phyloP scores from a whole-genome alignment of 2,888 invertebrate species.

The Cataglyphis cursor region DNA sequence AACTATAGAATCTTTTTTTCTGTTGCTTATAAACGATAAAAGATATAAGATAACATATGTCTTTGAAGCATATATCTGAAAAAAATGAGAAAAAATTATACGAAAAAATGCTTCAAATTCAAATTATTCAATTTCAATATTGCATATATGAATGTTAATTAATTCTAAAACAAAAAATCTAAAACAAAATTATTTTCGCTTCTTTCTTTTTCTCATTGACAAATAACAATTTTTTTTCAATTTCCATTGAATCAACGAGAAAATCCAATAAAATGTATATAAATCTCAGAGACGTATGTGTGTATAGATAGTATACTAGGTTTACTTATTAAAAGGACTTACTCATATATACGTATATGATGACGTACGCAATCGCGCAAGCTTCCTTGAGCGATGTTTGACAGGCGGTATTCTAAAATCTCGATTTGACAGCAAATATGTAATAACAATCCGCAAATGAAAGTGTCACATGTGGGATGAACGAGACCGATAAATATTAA shows the following conservation, averaged over 20 bases:
- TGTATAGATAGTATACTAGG: background rate
- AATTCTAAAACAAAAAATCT: background rate
- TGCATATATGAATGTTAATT: background rate
- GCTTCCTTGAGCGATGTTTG: background rate
- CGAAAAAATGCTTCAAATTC: background rate
- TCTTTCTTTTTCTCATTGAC: background rate
- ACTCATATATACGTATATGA: slow-evolving; percentile 52
- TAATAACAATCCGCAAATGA: slow-evolving; percentile 72
- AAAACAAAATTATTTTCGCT: background rate
- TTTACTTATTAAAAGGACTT: slow-evolving; percentile 18
- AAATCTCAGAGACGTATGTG: background rate
- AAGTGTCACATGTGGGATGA: slow-evolving; percentile 71
- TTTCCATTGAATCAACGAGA: background rate
- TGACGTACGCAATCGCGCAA: slow-evolving; percentile 46
- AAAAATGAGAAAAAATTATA: background rate
- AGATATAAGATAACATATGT: background rate
- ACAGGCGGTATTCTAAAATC: slow-evolving; percentile 67
- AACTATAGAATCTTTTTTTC: background rate
- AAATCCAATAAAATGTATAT: background rate
- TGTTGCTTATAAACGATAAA: no score
- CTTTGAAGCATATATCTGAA: background rate
- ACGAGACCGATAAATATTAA: slow-evolving; percentile 3
- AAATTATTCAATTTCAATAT: background rate
- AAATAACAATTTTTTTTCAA: background rate
- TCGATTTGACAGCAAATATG: slow-evolving; percentile 77